Conservation (phyloP, 2,797 vertebrate genomes). For the Pitangus sulphuratus region DNA sequence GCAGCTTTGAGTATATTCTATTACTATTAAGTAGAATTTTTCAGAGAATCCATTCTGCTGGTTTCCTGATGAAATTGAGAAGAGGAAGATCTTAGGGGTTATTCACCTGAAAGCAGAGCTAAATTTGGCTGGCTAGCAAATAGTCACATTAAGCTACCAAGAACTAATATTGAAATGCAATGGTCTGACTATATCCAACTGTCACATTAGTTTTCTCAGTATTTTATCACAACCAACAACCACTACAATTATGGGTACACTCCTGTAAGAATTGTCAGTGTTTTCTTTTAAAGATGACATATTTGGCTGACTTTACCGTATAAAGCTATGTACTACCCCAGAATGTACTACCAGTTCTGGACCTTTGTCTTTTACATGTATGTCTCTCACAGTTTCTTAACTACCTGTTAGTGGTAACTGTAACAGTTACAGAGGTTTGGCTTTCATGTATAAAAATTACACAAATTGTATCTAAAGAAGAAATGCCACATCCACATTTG, state of each 20-base stretch:
- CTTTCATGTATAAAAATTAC: not conserved
- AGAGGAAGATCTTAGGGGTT: not conserved
- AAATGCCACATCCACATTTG: not conserved
- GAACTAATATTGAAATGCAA: not conserved
- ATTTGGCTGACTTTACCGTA: not conserved
- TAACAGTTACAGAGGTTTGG: not conserved
- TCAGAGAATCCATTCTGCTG: constrained; percentile 85
- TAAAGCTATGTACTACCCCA: not conserved
- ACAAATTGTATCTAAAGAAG: not conserved
- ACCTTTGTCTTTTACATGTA: not conserved
- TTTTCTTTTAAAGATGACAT: not conserved
- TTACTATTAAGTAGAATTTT: constrained; percentile 93
- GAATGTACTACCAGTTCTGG: not conserved
- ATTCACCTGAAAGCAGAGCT: not conserved
- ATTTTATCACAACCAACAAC: not conserved
- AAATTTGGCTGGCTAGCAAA: not conserved
- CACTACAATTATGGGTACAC: not conserved
- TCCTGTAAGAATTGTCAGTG: not conserved
- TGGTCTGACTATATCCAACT: not conserved
- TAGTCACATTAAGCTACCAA: not conserved
- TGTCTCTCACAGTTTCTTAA: not conserved
- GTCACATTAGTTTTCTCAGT: not conserved
- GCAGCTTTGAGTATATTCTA: constrained; percentile 83
- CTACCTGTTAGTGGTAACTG: not conserved
- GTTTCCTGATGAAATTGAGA: constrained; percentile 67